Evolutionary conservation across 2,888 invertebrate genomes (phyloP).

Genomic region (Ectobius pallidus): DNA sequence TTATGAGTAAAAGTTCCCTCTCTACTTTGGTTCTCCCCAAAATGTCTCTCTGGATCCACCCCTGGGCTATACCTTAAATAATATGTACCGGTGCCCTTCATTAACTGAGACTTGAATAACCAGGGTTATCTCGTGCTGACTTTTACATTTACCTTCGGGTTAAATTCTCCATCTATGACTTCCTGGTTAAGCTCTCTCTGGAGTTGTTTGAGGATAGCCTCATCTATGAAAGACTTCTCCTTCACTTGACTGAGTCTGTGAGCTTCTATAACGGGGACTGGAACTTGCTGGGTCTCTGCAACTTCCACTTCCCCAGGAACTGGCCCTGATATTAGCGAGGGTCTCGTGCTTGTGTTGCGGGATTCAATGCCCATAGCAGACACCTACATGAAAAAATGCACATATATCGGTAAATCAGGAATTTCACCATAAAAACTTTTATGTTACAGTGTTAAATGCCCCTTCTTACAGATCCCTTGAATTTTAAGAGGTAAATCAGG

Average conservation of each 20-base stretch:
- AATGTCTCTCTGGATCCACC: no score
- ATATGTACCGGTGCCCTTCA: no score
- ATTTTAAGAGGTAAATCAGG: no score
- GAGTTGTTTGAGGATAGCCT: constrained; percentile 68
- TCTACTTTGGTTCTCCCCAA: no score
- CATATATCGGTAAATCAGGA: no score
- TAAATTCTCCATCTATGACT: constrained; percentile 72
- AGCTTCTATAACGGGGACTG: neutral
- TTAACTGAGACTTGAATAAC: no score
- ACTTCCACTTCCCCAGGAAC: constrained; percentile 1
- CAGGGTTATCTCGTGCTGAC: no score
- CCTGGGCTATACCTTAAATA: no score
- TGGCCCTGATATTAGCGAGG: constrained; percentile 18
- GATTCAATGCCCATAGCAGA: constrained; percentile 69
- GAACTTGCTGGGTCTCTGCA: neutral
- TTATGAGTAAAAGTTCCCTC: no score
- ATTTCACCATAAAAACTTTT: no score
- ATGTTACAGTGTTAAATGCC: no score
- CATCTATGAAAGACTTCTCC: constrained; percentile 59
- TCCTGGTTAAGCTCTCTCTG: constrained; percentile 71
- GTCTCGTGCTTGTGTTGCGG: constrained; percentile 65
- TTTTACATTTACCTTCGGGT: constrained; percentile 71
- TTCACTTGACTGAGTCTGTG: neutral
- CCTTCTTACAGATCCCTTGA: no score
- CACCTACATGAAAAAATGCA: constrained; percentile 52